Conservation (phyloP, 2,113 vertebrate genomes). For the Colius striatus region DNA sequence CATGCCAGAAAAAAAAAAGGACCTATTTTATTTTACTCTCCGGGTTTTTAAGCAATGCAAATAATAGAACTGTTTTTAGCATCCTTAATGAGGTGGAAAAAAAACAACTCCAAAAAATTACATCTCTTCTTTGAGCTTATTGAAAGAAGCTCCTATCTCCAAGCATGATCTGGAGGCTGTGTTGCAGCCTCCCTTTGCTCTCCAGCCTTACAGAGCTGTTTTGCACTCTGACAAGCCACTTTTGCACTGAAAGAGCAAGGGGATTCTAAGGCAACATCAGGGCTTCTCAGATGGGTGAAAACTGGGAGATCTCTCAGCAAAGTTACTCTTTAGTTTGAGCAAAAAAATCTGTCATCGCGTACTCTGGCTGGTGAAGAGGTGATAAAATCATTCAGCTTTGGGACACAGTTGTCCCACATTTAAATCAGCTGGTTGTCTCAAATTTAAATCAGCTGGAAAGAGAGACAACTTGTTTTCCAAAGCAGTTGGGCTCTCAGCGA, state of each 20-base stretch:
- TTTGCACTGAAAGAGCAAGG: not conserved
- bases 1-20: not conserved
- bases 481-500: constrained; percentile 12
- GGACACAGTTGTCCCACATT: constrained; percentile 45
- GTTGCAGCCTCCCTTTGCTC: not conserved
- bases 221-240: not conserved
- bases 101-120: not conserved
- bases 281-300: constrained; percentile 36
- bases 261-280: constrained; percentile 24
- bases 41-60: not conserved
- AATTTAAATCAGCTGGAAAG: constrained; percentile 62
- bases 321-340: constrained; percentile 11
- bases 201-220: not conserved
- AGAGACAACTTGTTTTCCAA: constrained; percentile 37
- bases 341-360: constrained; percentile 44
- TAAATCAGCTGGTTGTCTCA: constrained; percentile 40
- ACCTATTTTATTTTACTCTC: not conserved
- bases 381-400: constrained; percentile 63
- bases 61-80: not conserved
- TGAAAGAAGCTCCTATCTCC: not conserved
- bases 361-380: constrained; percentile 50
- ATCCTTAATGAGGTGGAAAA: not conserved
- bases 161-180: not conserved
- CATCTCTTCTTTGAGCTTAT: not conserved
- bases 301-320: constrained; percentile 8